Evolutionary conservation across 1,140 invertebrate genomes (phyloP), one percentile per base, ranked within the genome.

Genomic region (Acyrthosiphon pisum): DNA sequence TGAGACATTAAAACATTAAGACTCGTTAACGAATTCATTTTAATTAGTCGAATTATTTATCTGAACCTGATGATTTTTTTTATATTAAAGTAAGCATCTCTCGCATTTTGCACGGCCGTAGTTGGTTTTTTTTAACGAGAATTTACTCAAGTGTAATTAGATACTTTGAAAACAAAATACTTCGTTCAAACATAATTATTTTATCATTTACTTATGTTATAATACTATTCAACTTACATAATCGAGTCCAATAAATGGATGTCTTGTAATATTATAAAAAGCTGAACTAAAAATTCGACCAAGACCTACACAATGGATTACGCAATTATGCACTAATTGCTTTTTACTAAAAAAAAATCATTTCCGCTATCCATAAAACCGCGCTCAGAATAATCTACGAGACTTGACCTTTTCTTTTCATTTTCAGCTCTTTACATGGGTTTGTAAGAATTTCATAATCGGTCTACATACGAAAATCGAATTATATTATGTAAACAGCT

Each of bases 21-120:
- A 76, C 60, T 76, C 60, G 60, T 76, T 76, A 76, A 20, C 60
- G 60, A 76, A 76, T 76, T 76, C 30, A n/a, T 76, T 76, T 76
- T 76, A 76, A 76, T 76, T 76, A 76, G 60, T 76, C 60, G 60
- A 76, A 76, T n/a, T n/a, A 76, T 76, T 76, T 76, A 76, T 76
- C 60, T 14, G 60, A n/a, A 18, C n/a, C 14, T 3, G 60, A 76
- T 76, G 60, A 76, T n/a, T 76, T 76, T 76, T 76, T 68, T 76
- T 76, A 30, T n/a, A 76, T n/a, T 76, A n/a, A 76, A 76, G 30
- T 76, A 76, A 76, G n/a, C 60, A 35, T 76, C 60, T 76, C n/a
- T 76, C 18, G n/a, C 30, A 76, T 76, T 76, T 76, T 11, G 60
- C 60, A 4, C 60, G 60, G 60, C 30, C n/a, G 14, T n/a, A 76